Conservation (phyloP, 2,888 invertebrate species). For the Crepidodera aurea region DNA sequence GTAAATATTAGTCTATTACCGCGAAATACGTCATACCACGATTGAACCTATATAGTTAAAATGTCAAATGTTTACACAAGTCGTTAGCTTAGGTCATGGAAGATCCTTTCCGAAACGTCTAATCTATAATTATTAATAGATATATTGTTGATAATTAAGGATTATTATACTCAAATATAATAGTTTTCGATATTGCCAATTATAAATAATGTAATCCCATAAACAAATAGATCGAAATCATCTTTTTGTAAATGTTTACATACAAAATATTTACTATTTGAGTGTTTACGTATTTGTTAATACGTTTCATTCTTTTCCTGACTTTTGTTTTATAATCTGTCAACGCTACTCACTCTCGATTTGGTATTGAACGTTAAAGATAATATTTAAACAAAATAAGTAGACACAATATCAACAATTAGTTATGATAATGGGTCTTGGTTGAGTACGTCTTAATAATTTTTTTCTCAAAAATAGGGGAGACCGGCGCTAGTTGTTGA, state of each 20-base stretch:
- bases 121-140: conserved; percentile 43
- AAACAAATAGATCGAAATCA: conserved; percentile 45
- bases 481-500: too few relatives aligned
- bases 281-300: conserved; percentile 35
- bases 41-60: conserved; percentile 24
- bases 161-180: conserved; percentile 42
- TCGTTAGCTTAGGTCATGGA: conserved; percentile 40
- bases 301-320: conserved; percentile 16
- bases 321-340: conserved; percentile 4
- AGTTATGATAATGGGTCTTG: too few relatives aligned
- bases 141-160: conserved; percentile 40
- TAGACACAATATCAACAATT: too few relatives aligned
- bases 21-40: conserved; percentile 41
- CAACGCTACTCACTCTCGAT: not conserved
- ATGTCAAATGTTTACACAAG: conserved; percentile 41
- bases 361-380: not conserved
- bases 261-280: conserved; percentile 45
- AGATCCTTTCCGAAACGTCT: conserved; percentile 34
- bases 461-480: too few relatives aligned
- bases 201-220: conserved; percentile 43
- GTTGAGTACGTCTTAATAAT: too few relatives aligned
- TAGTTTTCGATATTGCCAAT: conserved; percentile 39
- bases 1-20: conserved; percentile 57
- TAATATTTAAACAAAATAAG: not conserved
- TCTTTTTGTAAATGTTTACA: conserved; percentile 45